phyloP scores from a whole-genome alignment of 2,113 vertebrate genomes.

The Vulpes vulpes region DNA sequence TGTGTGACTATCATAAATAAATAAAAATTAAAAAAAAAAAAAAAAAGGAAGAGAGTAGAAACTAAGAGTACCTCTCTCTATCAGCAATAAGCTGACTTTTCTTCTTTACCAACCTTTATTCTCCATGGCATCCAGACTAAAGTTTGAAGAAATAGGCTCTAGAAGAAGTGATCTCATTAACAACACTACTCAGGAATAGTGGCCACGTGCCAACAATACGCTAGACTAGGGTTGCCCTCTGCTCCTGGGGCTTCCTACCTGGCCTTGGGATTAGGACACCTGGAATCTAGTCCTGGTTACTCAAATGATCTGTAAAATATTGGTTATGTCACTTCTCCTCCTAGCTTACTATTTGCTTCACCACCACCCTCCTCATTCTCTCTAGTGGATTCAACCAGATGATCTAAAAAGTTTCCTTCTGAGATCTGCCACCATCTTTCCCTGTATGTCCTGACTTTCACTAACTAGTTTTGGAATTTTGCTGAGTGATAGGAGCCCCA shows the following conservation, averaged over 20 bases:
- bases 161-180: background rate
- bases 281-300: background rate
- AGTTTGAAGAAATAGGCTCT: constrained; percentile 1
- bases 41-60: background rate
- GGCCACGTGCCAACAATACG: background rate
- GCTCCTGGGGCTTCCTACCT: background rate
- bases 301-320: background rate
- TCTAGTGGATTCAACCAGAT: background rate
- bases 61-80: background rate
- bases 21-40: no score
- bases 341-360: background rate
- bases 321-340: background rate
- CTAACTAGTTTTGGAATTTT: background rate
- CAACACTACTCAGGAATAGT: background rate
- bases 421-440: background rate
- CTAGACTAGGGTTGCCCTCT: background rate
- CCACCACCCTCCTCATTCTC: background rate
- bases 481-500: background rate
- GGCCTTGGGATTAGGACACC: background rate
- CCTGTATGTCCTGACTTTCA: background rate
- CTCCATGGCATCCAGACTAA: background rate
- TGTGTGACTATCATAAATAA: no score
- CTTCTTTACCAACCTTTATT: background rate
- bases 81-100: background rate
- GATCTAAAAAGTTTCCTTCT: background rate